These are phyloP conservation scores for Cassiopea xamachana DNA, from an alignment of 30 jellyfish, hydroid and myxozoan species.

Conservation along the genomic window DNA sequence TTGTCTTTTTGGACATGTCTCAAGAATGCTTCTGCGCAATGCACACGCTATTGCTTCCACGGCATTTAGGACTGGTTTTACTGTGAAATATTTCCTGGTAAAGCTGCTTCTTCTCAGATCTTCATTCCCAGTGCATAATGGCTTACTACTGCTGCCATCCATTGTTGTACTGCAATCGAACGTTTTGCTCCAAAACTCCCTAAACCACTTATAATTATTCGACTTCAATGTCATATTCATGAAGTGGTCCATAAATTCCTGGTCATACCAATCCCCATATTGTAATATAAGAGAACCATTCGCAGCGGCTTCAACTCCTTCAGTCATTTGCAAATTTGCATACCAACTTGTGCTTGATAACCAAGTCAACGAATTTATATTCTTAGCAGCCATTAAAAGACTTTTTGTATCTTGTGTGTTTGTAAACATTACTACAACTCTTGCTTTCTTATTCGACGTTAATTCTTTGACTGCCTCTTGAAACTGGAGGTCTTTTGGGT, in stretches of 20 bases:
- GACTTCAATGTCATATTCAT: conserved; percentile 43
- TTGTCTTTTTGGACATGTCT: conserved; percentile 18
- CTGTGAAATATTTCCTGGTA: conserved; percentile 22
- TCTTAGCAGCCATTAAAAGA: conserved; percentile 55
- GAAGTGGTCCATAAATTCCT: conserved; percentile 49
- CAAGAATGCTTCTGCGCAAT: conserved; percentile 22
- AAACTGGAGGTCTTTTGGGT: conserved; percentile 24
- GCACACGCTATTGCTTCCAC: conserved; percentile 71
- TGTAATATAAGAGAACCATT: conserved; percentile 72
- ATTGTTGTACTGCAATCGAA: conserved; percentile 57
- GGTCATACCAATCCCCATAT: not conserved
- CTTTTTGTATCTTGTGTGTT: conserved; percentile 67
- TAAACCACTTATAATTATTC: conserved; percentile 58
- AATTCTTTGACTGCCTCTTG: conserved; percentile 21
- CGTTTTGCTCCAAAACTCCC: conserved; percentile 76
- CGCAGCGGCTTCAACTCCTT: conserved; percentile 65
- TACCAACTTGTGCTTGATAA: conserved; percentile 56
- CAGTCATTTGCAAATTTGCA: conserved; percentile 9
- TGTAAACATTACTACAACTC: conserved; percentile 70
- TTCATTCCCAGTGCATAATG: conserved; percentile 62
- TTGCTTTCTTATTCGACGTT: conserved; percentile 5
- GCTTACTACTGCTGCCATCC: not conserved
- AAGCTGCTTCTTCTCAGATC: not conserved
- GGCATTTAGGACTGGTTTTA: conserved; percentile 70
- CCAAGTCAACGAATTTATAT: conserved; percentile 39